Evolutionary conservation across 2,113 vertebrate species (phyloP), one percentile per base, ranked within the genome.

Genomic region (Synodontis membranacea): DNA sequence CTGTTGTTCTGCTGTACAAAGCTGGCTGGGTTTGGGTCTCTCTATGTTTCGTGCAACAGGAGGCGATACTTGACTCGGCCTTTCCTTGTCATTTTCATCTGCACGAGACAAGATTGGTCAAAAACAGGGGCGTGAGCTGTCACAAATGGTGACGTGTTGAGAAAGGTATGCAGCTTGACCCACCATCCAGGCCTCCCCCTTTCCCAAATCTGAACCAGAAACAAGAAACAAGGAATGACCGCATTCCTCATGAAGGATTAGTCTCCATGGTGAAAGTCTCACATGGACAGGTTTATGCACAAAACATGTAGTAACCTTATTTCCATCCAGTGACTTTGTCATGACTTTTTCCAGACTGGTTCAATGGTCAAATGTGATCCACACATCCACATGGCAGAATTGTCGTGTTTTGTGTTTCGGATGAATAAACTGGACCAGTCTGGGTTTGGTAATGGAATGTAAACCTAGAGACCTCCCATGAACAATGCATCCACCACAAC

Each of bases 61-160:
- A 88, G 85, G 46, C 83, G 74, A 42, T 50, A 56, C 19, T 46
- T 11, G 14, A 37, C 64, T n/a, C n/a, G 12, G 62, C 82, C 84
- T 86, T 21, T 89, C 86, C 90, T 39, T 80, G 28, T 14, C 86
- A 89, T 88, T 91, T 87, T 91, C 83, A 83, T 66, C 87, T 88
- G 74, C 0, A 17, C 42, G 64, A 64, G 25, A 37, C 86, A 87
- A 83, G 90, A 95, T 95, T 95, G 94, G 94, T 85, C 91, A 66
- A 91, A 88, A 85, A 74, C 79, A 88, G 92, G 92, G 93, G 93
- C 8, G 94, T 95, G 93, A 90, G 87, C 87, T 85, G 79, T 89
- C 89, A 83, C 86, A 89, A 89, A 87, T 85, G 86, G 68, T 90
- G 87, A 89, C 90, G 93, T 92, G 91, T 91, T 92, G 93, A 86